A percentile compares a stretch with the other conserved stretches of the same genome.
Evolutionary conservation across 2,113 vertebrate species (phyloP).

Genomic region (Brachyhypopomus occidentalis): DNA sequence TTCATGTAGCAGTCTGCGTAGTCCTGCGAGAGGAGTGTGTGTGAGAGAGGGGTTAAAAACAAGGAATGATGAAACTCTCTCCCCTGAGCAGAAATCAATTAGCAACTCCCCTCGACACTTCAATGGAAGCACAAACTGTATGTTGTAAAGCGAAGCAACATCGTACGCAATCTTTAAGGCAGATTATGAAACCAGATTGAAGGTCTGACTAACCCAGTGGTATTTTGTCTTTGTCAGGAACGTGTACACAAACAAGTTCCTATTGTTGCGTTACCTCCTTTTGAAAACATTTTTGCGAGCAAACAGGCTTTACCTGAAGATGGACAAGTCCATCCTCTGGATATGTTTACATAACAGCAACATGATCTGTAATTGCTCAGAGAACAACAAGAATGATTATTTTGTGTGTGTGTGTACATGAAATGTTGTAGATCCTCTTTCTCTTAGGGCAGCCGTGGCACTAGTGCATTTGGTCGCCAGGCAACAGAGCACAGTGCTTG

Average conservation of each 20-base stretch:
- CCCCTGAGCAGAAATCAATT: slow-evolving; percentile 76
- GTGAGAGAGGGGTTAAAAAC: slow-evolving; percentile 73
- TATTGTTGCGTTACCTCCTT: not conserved
- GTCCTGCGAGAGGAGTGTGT: slow-evolving; percentile 59
- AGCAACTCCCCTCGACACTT: slow-evolving; percentile 51
- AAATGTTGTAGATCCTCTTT: slow-evolving; percentile 34
- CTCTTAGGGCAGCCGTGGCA: slow-evolving; percentile 59
- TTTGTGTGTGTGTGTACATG: not conserved
- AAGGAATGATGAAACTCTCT: slow-evolving; percentile 77
- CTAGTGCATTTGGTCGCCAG: slow-evolving; percentile 67
- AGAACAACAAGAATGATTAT: not conserved
- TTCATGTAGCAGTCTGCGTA: slow-evolving; percentile 16
- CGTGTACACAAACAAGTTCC: not conserved
- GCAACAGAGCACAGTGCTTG: slow-evolving; percentile 66
- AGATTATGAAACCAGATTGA: not conserved
- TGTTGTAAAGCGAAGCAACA: slow-evolving; percentile 66
- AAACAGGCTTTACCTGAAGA: not conserved
- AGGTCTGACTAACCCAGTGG: not conserved
- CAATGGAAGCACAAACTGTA: slow-evolving; percentile 44
- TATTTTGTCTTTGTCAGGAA: not conserved
- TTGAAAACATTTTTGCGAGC: not conserved
- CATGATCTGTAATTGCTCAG: not conserved
- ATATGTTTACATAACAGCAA: not conserved
- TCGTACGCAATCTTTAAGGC: slow-evolving; percentile 14
- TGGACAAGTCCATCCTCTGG: not conserved